phyloP scores from a whole-genome alignment of 2,888 invertebrate genomes.

The Heliconius cydno region DNA sequence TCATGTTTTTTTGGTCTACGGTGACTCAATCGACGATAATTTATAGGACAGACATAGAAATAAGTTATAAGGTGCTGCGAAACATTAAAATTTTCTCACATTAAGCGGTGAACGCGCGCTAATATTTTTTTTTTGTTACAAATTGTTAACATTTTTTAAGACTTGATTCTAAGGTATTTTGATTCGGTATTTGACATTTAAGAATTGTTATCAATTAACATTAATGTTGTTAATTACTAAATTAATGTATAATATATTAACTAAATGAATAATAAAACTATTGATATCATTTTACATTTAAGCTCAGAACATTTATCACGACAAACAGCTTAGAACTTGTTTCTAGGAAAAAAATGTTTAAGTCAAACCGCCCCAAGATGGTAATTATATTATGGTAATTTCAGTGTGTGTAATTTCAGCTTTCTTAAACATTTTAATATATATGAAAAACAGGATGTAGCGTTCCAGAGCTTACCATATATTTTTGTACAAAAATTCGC shows the following conservation, averaged over 20 bases:
- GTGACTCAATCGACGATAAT: conserved; percentile 65
- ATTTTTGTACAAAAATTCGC: neutral
- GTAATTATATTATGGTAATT: conserved; percentile 44
- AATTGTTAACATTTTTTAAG: neutral
- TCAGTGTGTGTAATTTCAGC: conserved; percentile 44
- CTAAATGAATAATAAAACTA: neutral
- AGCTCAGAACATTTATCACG: neutral
- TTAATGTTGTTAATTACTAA: neutral
- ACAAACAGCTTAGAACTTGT: neutral
- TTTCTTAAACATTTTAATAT: conserved; percentile 31
- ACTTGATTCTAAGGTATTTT: neutral
- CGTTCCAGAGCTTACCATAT: neutral
- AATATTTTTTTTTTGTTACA: neutral
- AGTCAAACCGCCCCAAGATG: conserved; percentile 32
- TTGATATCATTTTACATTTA: neutral
- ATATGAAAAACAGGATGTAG: neutral
- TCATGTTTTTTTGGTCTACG: conserved; percentile 58
- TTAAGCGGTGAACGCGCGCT: neutral
- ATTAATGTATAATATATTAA: neutral
- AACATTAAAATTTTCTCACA: conserved; percentile 30
- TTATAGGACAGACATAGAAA: conserved; percentile 68
- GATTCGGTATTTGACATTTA: neutral
- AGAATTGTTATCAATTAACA: neutral
- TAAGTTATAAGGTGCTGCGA: conserved; percentile 13
- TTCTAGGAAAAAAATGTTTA: conserved; percentile 7